Evolutionary conservation across 2,888 invertebrate genomes (phyloP), one percentile per base, ranked within the genome.

Genomic region (Ormyrus nitidulus): DNA sequence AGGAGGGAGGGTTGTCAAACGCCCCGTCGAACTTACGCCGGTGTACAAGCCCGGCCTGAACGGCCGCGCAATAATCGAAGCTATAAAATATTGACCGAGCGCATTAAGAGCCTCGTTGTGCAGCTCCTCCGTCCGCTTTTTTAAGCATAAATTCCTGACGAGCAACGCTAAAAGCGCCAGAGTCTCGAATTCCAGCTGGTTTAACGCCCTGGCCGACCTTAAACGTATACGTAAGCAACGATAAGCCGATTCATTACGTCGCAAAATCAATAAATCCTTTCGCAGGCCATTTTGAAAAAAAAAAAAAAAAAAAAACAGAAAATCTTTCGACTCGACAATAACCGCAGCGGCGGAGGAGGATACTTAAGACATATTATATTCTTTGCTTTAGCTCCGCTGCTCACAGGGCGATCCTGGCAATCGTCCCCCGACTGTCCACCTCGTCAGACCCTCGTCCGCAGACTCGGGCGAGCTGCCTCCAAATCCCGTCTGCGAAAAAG

Each of bases 21-120:
- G 0, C 34, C 34, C 34, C 34, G 3, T 3, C 34, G 34, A 34
- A 59, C 53, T 75, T 5, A 76, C 79, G 9, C 46, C 11, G 1
- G 79, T 79, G 48, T 34, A 59, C 0, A 81, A 59, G 3, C 81
- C 81, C 7, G 81, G 81, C 5, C 81, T 77, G 70, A 59, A 81
- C 5, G 81, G 81, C 54, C 81, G 48, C 0, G 53, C 58, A 34
- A 62, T 71, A 49, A 81, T 69, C 46, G 81, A 69, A 0, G 70
- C 58, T 44, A 65, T 69, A 11, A 79, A 79, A 51, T 79, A 79
- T 10, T 72, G 72, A 49, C 66, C 56, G 13, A 81, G 62, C 0
- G 72, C 76, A 13, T 64, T 49, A 13, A 77, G 62, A 49, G 13
- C 59, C 0, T 72, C 61, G 2, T 59, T 34, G 53, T 5, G 7